Evolutionary conservation across 2,888 invertebrate genomes (phyloP).

Genomic region (Rosalia funebris): DNA sequence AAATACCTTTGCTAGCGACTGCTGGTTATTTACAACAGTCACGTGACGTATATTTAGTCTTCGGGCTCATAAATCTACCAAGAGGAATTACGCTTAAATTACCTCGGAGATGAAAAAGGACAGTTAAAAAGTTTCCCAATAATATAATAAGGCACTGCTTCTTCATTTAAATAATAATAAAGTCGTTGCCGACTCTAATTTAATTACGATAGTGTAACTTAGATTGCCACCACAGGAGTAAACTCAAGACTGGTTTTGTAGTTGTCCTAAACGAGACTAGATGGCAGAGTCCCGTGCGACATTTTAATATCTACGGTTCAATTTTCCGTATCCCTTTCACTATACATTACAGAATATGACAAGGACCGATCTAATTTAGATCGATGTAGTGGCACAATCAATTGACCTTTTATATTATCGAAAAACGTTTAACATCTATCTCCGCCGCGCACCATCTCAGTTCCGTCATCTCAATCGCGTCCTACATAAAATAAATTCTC

Average conservation of each 20-base stretch:
- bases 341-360: too few relatives aligned
- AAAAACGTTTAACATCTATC: background rate
- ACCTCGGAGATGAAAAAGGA: constrained; percentile 9
- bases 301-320: too few relatives aligned
- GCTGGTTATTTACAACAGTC: constrained; percentile 21
- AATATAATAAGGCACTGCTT: constrained; percentile 20
- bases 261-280: background rate
- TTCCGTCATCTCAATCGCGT: background rate
- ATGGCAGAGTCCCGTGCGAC: too few relatives aligned
- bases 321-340: too few relatives aligned
- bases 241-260: background rate
- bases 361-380: too few relatives aligned
- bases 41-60: constrained; percentile 23
- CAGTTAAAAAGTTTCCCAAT: constrained; percentile 11
- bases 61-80: constrained; percentile 23
- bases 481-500: constrained; percentile 11
- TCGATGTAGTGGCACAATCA: too few relatives aligned
- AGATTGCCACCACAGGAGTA: too few relatives aligned
- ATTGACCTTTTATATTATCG: background rate
- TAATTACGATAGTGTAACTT: too few relatives aligned
- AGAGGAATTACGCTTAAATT: constrained; percentile 22
- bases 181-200: too few relatives aligned
- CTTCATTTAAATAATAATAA: constrained; percentile 4
- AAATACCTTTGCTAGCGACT: constrained; percentile 21
- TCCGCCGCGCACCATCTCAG: too few relatives aligned